phyloP scores from a whole-genome alignment of 2,888 invertebrate genomes.

The Tetheella fluctuosa region DNA sequence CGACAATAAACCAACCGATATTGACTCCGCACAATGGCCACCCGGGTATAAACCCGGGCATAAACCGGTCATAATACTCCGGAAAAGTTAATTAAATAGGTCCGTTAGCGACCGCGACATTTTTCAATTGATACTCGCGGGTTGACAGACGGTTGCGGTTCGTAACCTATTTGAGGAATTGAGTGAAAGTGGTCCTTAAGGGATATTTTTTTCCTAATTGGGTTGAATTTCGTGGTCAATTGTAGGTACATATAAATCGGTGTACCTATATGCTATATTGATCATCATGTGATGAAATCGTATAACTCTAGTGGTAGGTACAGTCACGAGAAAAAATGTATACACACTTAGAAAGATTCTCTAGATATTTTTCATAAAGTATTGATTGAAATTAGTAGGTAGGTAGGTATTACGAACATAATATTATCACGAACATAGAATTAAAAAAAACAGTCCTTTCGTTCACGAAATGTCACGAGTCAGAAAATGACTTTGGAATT shows the following conservation, averaged over 20 bases:
- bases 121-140: constrained; percentile 61
- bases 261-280: not conserved
- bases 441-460: too few relatives aligned
- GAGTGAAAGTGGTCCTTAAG: constrained; percentile 12
- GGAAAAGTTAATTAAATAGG: constrained; percentile 75
- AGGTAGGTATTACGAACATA: too few relatives aligned
- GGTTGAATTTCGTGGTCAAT: constrained; percentile 9
- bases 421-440: too few relatives aligned
- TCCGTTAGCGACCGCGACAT: constrained; percentile 57
- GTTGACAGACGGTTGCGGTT: constrained; percentile 34
- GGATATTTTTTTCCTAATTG: constrained; percentile 13
- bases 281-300: not conserved
- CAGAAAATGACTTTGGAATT: too few relatives aligned
- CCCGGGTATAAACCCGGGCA: constrained; percentile 63
- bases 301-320: too few relatives aligned
- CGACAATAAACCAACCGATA: constrained; percentile 73
- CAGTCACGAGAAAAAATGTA: too few relatives aligned
- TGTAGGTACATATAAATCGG: too few relatives aligned
- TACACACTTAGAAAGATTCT: too few relatives aligned
- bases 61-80: constrained; percentile 68
- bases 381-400: too few relatives aligned
- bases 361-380: too few relatives aligned
- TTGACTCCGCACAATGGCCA: constrained; percentile 73
- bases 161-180: constrained; percentile 7
- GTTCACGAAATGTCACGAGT: too few relatives aligned